Base-by-base conservation (phyloP, 2,797 vertebrate species). In the Melanogrammus aeglefinus region DNA sequence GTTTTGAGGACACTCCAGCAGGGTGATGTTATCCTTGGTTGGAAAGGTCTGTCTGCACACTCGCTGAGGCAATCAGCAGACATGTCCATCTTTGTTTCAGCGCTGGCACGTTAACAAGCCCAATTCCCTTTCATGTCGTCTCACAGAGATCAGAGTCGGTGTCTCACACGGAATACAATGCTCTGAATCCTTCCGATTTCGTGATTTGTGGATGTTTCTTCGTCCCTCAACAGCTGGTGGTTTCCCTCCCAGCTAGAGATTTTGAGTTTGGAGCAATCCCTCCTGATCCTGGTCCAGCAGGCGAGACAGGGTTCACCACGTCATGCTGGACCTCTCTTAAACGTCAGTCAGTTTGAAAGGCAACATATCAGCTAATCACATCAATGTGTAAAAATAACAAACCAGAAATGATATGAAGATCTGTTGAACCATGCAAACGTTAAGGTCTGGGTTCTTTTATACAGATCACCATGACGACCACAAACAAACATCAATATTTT, bases 31-130 rank as follows among this genome's bases (percentile, higher is more conserved):
- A 24, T 63, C 21, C 57, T 6, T n/a, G 51, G 51, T 63, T 63
- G 51, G 3, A 24, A 9, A 24, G n/a, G 6, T 18, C 4, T 24
- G 57, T 24, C 6, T 63, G 57, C 24, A 27, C 63, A n/a, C 63
- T 66, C 57, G 57, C 57, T 66, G 24, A 27, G 63, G 63, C n/a
- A 69, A 69, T 69, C 63, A 69, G n/a, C 63, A 69, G 63, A 69
- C 63, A 9, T 27, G 63, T 69, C 63, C 1, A 8, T 27, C 24
- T 13, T 69, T 24, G 63, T 69, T 69, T 69, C 0, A 18, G n/a
- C 6, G 57, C 63, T 3, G 8, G 13, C n/a, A 6, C 14, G 24
- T 69, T 27, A 27, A 27, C 63, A 13, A 27, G 63, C 12, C 63
- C 63, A 3, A 69, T 69, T 69, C 63, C 63, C 63, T 24, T 69